A percentile compares a stretch with the other conserved stretches of the same genome.
These are phyloP conservation scores for Carollia perspicillata DNA, from an alignment of 2,113 vertebrate genomes.

Conservation along the genomic window DNA sequence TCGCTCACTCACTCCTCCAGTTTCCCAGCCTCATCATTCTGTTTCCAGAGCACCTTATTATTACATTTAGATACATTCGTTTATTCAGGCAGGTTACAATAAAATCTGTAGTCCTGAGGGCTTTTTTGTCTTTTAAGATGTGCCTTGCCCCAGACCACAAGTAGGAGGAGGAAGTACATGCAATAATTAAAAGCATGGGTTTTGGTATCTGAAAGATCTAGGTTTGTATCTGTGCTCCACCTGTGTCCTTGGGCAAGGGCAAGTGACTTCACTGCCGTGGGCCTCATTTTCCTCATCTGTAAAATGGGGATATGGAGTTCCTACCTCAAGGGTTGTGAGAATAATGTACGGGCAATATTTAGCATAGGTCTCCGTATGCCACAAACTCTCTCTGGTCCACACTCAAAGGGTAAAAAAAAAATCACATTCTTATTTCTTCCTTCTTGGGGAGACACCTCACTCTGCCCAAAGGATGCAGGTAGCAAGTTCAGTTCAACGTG, in stretches of 20 bases:
- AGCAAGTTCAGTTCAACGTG: not conserved
- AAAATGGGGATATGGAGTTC: not conserved
- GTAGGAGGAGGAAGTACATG: not conserved
- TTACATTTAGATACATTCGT: not conserved
- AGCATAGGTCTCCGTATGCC: not conserved
- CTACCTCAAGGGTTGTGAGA: not conserved
- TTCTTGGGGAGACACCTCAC: not conserved
- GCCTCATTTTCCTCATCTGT: not conserved
- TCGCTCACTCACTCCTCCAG: not conserved
- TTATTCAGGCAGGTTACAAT: not conserved
- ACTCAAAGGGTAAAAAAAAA: not conserved
- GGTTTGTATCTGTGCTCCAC: not conserved
- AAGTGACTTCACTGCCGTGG: not conserved
- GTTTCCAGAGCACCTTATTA: not conserved
- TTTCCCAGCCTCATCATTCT: not conserved
- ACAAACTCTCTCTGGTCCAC: not conserved
- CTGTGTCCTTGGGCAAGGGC: not conserved
- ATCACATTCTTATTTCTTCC: not conserved
- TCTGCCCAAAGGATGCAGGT: not conserved
- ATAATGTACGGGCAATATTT: not conserved
- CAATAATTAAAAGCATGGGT: not conserved
- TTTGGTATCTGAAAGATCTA: not conserved
- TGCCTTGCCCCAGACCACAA: not conserved
- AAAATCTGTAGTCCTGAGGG: not conserved
- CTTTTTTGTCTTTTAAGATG: not conserved